phyloP scores from a whole-genome alignment of 2,113 vertebrate genomes.

The Tyrannus savana region DNA sequence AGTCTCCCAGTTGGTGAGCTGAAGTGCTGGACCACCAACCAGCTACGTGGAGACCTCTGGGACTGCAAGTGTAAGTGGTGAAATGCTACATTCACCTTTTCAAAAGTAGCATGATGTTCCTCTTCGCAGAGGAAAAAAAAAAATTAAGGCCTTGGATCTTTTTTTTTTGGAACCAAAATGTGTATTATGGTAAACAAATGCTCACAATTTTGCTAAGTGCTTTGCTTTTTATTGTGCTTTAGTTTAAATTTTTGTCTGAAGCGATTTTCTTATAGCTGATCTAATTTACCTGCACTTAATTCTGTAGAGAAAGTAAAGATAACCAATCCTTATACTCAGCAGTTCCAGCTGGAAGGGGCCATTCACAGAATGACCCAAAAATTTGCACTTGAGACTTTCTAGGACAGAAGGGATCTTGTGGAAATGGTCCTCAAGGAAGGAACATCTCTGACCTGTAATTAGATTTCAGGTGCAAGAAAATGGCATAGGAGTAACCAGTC shows the following conservation, averaged over 20 bases:
- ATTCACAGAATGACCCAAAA: not conserved
- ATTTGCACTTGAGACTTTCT: not conserved
- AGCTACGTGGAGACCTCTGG: rapidly evolving
- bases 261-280: not conserved
- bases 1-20: rapidly evolving
- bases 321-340: not conserved
- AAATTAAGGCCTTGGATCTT: not conserved
- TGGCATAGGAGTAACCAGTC: not conserved
- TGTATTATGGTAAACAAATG: not conserved
- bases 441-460: not conserved
- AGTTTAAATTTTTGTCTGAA: not conserved
- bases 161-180: not conserved
- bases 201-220: not conserved
- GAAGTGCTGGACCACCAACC: not conserved
- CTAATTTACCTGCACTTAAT: not conserved
- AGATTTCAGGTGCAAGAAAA: not conserved
- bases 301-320: not conserved
- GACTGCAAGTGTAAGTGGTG: not conserved
- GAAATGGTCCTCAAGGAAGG: not conserved
- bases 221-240: not conserved
- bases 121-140: not conserved
- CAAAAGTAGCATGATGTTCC: not conserved
- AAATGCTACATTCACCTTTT: not conserved
- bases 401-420: not conserved
- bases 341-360: not conserved